Evolutionary conservation across 2,797 vertebrate species (phyloP), one percentile per base, ranked within the genome.

Genomic region (Cyprinodon diabolis): DNA sequence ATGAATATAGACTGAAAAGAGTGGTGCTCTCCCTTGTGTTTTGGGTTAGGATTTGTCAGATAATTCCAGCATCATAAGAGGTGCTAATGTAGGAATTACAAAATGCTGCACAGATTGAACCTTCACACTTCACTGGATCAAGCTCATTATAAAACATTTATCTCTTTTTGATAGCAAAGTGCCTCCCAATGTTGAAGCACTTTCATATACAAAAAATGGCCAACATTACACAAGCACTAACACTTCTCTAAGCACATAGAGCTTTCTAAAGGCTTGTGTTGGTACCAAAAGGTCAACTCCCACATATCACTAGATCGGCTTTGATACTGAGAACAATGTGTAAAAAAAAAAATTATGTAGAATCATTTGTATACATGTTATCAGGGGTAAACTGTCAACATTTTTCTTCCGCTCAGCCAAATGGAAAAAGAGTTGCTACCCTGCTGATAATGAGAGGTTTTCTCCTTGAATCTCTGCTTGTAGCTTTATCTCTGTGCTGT

Each of bases 151-250:
- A 83, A 82, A 90, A 88, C 87, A 92, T 94, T 91, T 78, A 90
- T 94, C 91, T 90, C 93, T 79, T 92, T 94, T 93, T 93, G 88
- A 77, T 71, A 83, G 69, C 78, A 74, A 70, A 86, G 68, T 87
- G n/a, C 73, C 72, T 69, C 74, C 71, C 72, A 72, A 81, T 77
- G 81, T 58, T 78, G 60, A 65, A 66, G 55, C 78, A 74, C 71
- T 55, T 71, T 63, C 71, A 77, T 74, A 74, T 49, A 69, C 52
- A 43, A 60, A 49, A 69, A 52, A 66, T 17, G 37, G 63, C 37
- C 54, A 10, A 60, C 56, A 40, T 40, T 25, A 47, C 52, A 30
- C 45, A 60, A 55, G 60, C 55, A 71, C 69, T 68, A 45, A 48
- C 10, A 25, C n/a, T 47, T 52, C 23, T 37, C 19, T 17, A 43